These are phyloP conservation scores for Hemibagrus guttatus DNA, from an alignment of 2,797 vertebrate genomes.

Conservation along the genomic window DNA sequence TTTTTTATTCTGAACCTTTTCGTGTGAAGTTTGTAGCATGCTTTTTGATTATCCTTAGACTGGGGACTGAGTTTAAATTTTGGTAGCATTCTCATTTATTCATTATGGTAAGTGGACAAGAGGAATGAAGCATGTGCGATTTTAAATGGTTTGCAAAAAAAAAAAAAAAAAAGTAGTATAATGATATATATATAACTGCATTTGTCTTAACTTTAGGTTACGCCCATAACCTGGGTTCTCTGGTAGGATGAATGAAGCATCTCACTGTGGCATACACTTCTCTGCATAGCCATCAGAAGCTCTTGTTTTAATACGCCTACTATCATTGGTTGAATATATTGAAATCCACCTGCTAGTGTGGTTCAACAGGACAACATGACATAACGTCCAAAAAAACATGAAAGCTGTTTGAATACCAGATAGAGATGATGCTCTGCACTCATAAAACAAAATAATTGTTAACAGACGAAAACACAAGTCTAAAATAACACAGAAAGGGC, in stretches of 20 bases:
- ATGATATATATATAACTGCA: not conserved
- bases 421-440: no score
- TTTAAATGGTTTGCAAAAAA: not conserved
- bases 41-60: slow-evolving; percentile 1
- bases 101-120: not conserved
- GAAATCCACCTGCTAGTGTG: no score
- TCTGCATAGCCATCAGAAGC: not conserved
- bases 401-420: no score
- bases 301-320: not conserved
- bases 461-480: not conserved
- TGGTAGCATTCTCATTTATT: not conserved
- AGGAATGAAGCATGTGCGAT: not conserved
- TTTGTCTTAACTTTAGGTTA: not conserved
- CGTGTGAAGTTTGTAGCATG: not conserved
- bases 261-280: not conserved
- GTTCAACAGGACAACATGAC: no score
- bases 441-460: not conserved
- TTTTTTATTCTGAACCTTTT: not conserved
- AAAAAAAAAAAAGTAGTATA: no score
- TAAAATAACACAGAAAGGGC: not conserved
- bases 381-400: no score
- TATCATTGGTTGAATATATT: not conserved
- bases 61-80: not conserved
- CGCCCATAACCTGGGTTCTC: not conserved
- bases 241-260: not conserved